Conservation (phyloP, 2,888 invertebrate genomes). For the Agonopterix heracliana region DNA sequence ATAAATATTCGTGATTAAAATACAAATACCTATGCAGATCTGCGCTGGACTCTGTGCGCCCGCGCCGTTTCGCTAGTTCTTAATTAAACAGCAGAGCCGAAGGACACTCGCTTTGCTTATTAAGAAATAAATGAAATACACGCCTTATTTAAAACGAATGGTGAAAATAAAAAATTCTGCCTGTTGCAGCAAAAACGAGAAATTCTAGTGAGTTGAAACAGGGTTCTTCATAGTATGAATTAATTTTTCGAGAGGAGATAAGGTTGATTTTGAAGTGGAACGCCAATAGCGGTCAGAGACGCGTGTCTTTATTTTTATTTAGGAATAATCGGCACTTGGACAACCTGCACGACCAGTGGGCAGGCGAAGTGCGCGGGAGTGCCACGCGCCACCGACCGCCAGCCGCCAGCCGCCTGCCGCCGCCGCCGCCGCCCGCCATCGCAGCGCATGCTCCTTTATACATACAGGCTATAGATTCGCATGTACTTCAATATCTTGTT, state of each 20-base stretch:
- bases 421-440: neutral
- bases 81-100: slow-evolving; percentile 54
- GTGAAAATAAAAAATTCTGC: slow-evolving; percentile 29
- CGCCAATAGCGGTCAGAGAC: slow-evolving; percentile 29
- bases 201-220: slow-evolving; percentile 28
- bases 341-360: slow-evolving; percentile 19
- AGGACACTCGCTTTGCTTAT: slow-evolving; percentile 48
- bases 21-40: slow-evolving; percentile 45
- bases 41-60: slow-evolving; percentile 14
- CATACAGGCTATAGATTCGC: too few relatives aligned
- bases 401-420: slow-evolving; percentile 1
- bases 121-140: slow-evolving; percentile 64
- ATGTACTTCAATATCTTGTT: too few relatives aligned
- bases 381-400: slow-evolving; percentile 41
- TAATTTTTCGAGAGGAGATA: slow-evolving; percentile 11
- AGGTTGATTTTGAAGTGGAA: slow-evolving; percentile 26
- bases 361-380: slow-evolving; percentile 16
- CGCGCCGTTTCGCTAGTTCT: slow-evolving; percentile 37
- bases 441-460: too few relatives aligned
- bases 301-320: slow-evolving; percentile 43
- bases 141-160: slow-evolving; percentile 37
- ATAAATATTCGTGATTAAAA: slow-evolving; percentile 57
- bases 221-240: slow-evolving; percentile 22
- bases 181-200: slow-evolving; percentile 35
- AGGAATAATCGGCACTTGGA: slow-evolving; percentile 30